Evolutionary conservation across 30 jellyfish, hydroid and myxozoan species (phyloP).

Genomic region (Turritopsis dohrnii): DNA sequence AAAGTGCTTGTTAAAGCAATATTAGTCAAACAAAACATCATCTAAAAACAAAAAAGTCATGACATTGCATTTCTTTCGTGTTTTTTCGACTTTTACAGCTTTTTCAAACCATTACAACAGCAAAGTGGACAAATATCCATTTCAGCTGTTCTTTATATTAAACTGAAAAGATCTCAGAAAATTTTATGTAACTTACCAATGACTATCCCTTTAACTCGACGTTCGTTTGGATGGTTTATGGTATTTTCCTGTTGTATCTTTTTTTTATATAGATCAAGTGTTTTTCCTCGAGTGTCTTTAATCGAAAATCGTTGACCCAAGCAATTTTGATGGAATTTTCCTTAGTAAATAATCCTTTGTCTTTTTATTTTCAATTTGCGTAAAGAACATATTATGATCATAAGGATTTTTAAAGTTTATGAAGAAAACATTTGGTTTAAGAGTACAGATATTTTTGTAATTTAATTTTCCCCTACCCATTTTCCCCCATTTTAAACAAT

Average conservation of each 20-base stretch:
- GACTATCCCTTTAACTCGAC: neutral
- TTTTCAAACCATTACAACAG: neutral
- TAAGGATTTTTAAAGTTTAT: neutral
- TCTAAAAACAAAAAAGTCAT: neutral
- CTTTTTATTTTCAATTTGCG: neutral
- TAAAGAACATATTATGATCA: too few species aligned
- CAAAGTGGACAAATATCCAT: neutral
- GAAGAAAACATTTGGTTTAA: neutral
- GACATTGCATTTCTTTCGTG: neutral
- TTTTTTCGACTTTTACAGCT: neutral
- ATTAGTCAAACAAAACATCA: neutral
- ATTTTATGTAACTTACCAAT: neutral
- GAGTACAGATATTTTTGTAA: too few species aligned
- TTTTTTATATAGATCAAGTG: neutral
- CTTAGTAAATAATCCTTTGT: neutral
- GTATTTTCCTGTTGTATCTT: neutral
- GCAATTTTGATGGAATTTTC: neutral
- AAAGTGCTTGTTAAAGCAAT: neutral
- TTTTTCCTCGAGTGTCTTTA: neutral
- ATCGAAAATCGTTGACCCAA: neutral
- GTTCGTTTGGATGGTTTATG: neutral
- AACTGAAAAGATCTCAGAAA: neutral
- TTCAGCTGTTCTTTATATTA: neutral
- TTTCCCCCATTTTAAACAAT: too few species aligned
- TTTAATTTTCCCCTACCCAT: too few species aligned